These are phyloP conservation scores for Astropecten irregularis DNA, from an alignment of 53 echinoderm and acorn worm genomes.

Conservation along the genomic window DNA sequence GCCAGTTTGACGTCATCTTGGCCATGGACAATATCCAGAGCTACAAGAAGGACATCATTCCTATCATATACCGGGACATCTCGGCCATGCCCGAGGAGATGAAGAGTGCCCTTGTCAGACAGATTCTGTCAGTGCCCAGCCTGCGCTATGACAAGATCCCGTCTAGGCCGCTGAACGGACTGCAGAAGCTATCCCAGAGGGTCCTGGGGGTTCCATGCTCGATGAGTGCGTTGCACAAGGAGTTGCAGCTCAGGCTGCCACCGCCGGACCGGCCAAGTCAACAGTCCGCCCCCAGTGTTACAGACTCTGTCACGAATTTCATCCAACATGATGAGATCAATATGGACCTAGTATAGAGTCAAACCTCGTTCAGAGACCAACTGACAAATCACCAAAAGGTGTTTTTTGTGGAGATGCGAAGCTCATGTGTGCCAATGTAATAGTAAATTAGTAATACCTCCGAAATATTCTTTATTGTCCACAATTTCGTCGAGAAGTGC, in stretches of 20 bases:
- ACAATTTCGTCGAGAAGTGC: no score
- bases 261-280: neutral
- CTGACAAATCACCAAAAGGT: no score
- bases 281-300: neutral
- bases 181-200: neutral
- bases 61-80: conserved; percentile 41
- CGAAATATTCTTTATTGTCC: no score
- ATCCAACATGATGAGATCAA: no score
- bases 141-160: conserved; percentile 12
- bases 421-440: no score
- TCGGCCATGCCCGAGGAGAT: neutral
- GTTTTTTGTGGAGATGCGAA: no score
- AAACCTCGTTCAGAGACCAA: no score
- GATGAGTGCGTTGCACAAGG: conserved; percentile 11
- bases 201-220: neutral
- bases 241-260: conserved; percentile 15
- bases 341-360: no score
- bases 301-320: no score
- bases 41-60: conserved; percentile 64
- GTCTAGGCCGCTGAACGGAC: neutral
- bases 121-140: conserved; percentile 13
- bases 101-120: conserved; percentile 13
- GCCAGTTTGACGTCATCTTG: conserved; percentile 16
- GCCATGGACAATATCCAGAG: conserved; percentile 30
- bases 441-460: no score